Evolutionary conservation across 2,113 vertebrate genomes (phyloP), one percentile per base, ranked within the genome.

Genomic region (Beaufortia kweichowensis): DNA sequence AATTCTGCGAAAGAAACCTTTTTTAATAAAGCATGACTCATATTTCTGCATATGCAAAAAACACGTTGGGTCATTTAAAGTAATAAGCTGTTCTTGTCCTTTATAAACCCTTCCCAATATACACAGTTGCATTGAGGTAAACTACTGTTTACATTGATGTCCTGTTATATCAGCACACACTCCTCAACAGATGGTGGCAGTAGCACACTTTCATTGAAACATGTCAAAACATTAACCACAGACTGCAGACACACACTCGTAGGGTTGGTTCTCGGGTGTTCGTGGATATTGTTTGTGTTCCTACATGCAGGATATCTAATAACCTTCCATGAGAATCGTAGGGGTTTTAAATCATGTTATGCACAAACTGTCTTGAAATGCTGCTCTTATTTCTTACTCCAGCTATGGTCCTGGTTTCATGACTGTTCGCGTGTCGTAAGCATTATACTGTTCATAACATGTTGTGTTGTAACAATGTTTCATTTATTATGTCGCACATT

Each of bases 111-210:
- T n/a, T n/a, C n/a, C n/a, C n/a, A n/a, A n/a, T n/a, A n/a, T n/a
- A n/a, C 31, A 33, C 3, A 6, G 31, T 33, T 33, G 31, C 31
- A 33, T 33, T 33, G 31, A 33, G 31, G 6, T n/a, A 35, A 0
- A 35, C 33, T 35, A 35, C 33, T 35, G 33, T 35, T 35, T 35
- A 1, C 33, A 35, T 62, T 62, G 15, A 29, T 64, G 21, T 46
- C 3, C 15, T 33, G 26, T 29, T 8, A 35, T n/a, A 29, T 1
- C 4, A 3, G 31, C 10, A 11, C 68, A 57, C 69, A 41, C 31
- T 71, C 69, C 55, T 59, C 39, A 67, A 26, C 75, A 66, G 50
- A 31, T 0, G 75, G 65, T 77, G 76, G 56, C 67, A 48, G 63
- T 66, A 46, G 39, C n/a, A 65, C 74, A 56, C 67, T 61, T 71